Evolutionary conservation across 1,140 invertebrate species (phyloP).

Genomic region (Drosophila pallidifrons): DNA sequence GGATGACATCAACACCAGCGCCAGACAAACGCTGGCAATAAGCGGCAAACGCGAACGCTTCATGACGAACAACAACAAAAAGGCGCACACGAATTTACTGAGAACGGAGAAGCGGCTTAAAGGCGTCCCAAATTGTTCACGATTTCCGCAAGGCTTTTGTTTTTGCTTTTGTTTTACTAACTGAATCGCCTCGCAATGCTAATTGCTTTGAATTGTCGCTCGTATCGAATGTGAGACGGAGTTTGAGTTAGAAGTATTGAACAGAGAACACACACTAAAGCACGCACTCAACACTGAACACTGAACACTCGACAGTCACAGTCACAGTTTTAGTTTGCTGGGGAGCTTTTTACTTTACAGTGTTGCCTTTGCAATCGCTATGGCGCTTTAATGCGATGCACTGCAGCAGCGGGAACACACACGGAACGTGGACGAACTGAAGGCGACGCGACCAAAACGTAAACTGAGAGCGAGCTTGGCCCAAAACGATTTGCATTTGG

Average conservation of each 20-base stretch:
- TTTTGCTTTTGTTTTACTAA: constrained; percentile 3
- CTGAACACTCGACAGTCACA: constrained; percentile 28
- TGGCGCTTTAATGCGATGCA: constrained; percentile 53
- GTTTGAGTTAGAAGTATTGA: constrained; percentile 9
- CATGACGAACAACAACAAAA: constrained; percentile 53
- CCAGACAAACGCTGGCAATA: constrained; percentile 78
- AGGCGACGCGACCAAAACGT: constrained; percentile 76
- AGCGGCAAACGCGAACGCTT: constrained; percentile 75
- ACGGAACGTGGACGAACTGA: constrained; percentile 64
- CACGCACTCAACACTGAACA: constrained; percentile 33
- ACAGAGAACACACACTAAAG: constrained; percentile 16
- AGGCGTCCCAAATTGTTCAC: constrained; percentile 44
- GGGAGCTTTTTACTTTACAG: too few species aligned
- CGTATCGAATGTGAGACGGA: constrained; percentile 21
- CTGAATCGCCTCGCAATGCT: constrained; percentile 33
- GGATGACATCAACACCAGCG: constrained; percentile 83
- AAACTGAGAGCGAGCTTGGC: constrained; percentile 60
- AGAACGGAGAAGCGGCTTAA: constrained; percentile 27
- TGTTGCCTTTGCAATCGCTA: too few species aligned
- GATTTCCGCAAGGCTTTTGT: constrained; percentile 31
- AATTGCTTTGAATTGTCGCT: constrained; percentile 35
- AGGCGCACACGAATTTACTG: not conserved
- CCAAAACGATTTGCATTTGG: constrained; percentile 43
- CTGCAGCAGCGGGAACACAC: constrained; percentile 47
- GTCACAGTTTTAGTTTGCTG: constrained; percentile 31